Evolutionary conservation across 2,888 invertebrate species (phyloP).

Genomic region (Bibio marci): DNA sequence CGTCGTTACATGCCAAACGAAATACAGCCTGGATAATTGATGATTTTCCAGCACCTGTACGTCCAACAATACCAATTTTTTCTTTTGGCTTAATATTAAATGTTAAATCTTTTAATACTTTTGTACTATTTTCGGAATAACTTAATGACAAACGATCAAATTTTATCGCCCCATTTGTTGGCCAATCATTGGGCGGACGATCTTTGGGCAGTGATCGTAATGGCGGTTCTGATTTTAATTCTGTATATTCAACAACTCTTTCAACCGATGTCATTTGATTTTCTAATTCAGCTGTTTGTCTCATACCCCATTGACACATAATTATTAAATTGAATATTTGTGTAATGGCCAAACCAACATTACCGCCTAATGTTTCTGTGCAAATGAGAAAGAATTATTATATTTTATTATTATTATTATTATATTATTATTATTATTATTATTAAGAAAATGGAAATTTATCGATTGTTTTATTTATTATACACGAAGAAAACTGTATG

Average conservation of each 20-base stretch:
- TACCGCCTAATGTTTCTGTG: constrained; percentile 18
- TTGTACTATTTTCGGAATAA: constrained; percentile 34
- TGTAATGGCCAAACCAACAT: constrained; percentile 35
- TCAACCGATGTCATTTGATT: constrained; percentile 49
- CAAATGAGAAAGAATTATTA: too few relatives aligned
- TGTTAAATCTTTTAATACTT: constrained; percentile 37
- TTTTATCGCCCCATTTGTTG: constrained; percentile 31
- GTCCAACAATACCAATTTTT: constrained; percentile 41
- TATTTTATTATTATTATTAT: background rate
- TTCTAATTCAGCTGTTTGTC: constrained; percentile 49
- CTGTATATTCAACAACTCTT: constrained; percentile 43
- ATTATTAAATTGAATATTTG: constrained; percentile 33
- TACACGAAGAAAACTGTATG: too few relatives aligned
- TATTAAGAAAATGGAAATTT: too few relatives aligned
- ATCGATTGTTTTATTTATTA: too few relatives aligned
- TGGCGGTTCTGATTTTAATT: constrained; percentile 31
- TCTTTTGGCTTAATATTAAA: constrained; percentile 31
- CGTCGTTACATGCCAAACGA: constrained; percentile 52
- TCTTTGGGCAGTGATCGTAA: constrained; percentile 25
- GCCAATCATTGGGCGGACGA: constrained; percentile 27
- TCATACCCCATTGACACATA: constrained; percentile 44
- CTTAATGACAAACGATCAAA: constrained; percentile 33
- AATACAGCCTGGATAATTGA: constrained; percentile 51
- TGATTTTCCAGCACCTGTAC: constrained; percentile 45
- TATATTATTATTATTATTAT: too few relatives aligned